Evolutionary conservation across 2,797 vertebrate genomes (phyloP).

Genomic region (Phoeniculus purpureus): DNA sequence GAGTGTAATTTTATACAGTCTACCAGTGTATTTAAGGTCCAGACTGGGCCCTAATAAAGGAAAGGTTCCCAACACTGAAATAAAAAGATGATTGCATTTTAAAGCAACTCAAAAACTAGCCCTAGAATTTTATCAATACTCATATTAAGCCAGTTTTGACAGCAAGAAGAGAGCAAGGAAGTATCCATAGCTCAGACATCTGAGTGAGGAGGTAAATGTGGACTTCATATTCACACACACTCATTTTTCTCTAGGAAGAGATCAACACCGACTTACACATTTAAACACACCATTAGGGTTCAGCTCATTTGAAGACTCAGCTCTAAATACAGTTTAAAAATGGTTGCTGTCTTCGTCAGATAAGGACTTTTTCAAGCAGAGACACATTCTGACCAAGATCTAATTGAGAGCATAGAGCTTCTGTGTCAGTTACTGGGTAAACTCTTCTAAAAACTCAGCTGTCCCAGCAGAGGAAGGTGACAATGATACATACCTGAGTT

Average conservation of each 20-base stretch:
- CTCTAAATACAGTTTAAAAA: neutral
- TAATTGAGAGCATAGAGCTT: neutral
- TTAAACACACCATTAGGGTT: neutral
- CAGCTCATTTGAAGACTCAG: neutral
- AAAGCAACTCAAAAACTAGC: neutral
- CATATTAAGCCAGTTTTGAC: neutral
- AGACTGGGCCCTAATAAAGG: neutral
- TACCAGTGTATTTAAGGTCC: neutral
- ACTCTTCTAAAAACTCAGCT: neutral
- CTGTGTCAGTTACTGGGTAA: neutral
- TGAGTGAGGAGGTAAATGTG: neutral
- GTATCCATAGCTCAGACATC: neutral
- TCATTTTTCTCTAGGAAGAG: neutral
- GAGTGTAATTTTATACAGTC: neutral
- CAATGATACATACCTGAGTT: neutral
- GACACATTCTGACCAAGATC: neutral
- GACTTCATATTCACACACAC: neutral
- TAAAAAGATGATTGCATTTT: neutral
- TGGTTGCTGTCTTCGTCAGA: neutral
- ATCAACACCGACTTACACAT: neutral
- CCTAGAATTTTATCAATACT: neutral
- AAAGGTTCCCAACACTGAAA: neutral
- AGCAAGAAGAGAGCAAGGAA: neutral
- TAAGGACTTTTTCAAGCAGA: neutral
- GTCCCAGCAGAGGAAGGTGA: neutral